Conservation (phyloP, 2,888 invertebrate species). For the Rutpela maculata region DNA sequence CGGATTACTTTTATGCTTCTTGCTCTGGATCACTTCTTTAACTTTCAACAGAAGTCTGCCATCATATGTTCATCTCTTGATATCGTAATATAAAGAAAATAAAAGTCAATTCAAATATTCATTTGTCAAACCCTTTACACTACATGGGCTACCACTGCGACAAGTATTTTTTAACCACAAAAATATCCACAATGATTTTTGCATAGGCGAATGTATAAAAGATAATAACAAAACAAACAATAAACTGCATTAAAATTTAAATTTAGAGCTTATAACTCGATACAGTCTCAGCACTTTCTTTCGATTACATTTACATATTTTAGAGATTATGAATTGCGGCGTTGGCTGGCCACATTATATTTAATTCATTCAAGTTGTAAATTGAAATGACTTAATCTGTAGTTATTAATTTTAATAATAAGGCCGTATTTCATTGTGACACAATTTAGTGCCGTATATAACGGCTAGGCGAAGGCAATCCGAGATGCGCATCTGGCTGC, state of each 20-base stretch:
- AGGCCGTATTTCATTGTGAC: constrained; percentile 24
- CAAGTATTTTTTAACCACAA: not conserved
- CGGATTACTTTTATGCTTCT: too few species aligned
- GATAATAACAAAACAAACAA: constrained; percentile 19
- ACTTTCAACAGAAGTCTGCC: too few species aligned
- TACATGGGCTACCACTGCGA: not conserved
- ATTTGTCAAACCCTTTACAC: too few species aligned
- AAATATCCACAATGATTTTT: not conserved
- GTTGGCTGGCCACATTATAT: constrained; percentile 20
- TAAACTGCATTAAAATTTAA: constrained; percentile 34
- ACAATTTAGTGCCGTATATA: not conserved
- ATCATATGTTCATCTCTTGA: too few species aligned
- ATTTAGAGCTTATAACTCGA: constrained; percentile 29
- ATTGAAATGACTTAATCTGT: constrained; percentile 41
- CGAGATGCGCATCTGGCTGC: constrained; percentile 4
- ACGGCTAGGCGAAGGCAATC: not conserved
- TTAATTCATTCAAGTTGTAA: constrained; percentile 38
- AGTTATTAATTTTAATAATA: constrained; percentile 42
- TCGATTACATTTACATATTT: constrained; percentile 37
- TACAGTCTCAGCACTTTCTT: constrained; percentile 38
- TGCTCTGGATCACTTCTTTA: too few species aligned
- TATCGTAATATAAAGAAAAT: too few species aligned
- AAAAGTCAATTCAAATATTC: too few species aligned
- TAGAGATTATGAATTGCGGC: constrained; percentile 17
- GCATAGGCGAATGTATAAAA: not conserved